Percentiles rank a stretch among this genome's conserved stretches.
Conservation (phyloP, 2,888 invertebrate genomes). For the Idaea biselata region DNA sequence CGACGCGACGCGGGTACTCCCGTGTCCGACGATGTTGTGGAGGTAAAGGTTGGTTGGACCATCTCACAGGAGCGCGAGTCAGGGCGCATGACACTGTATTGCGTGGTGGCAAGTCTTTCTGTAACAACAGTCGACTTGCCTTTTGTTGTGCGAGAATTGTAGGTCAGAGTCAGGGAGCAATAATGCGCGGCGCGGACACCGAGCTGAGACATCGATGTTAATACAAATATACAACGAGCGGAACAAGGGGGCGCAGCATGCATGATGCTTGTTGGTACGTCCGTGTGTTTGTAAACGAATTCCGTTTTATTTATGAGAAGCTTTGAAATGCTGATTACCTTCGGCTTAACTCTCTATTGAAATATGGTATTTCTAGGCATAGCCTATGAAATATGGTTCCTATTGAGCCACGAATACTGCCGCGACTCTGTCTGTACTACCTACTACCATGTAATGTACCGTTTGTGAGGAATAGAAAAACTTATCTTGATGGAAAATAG, state of each 20-base stretch:
- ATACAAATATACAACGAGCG: no score
- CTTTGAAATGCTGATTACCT: slow-evolving; percentile 48
- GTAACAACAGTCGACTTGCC: no score
- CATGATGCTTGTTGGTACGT: slow-evolving; percentile 37
- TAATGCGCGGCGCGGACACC: no score
- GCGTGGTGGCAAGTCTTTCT: no score
- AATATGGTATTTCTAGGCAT: slow-evolving; percentile 34
- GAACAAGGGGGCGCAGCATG: slow-evolving; percentile 9
- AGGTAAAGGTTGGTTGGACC: no score
- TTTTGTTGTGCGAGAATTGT: no score
- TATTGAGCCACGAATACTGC: neutral
- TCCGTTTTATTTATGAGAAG: slow-evolving; percentile 59
- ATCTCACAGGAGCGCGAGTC: no score
- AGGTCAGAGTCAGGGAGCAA: no score
- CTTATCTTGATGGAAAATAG: neutral
- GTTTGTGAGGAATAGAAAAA: neutral
- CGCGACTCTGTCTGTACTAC: neutral
- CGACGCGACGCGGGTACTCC: no score
- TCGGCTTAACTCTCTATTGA: slow-evolving; percentile 31
- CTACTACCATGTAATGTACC: neutral
- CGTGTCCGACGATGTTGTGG: no score
- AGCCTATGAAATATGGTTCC: slow-evolving; percentile 32
- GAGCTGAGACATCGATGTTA: no score
- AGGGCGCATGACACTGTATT: no score
- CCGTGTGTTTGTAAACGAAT: slow-evolving; percentile 49